phyloP scores from a whole-genome alignment of 2,797 vertebrate genomes.

The Bradypodion pumilum region DNA sequence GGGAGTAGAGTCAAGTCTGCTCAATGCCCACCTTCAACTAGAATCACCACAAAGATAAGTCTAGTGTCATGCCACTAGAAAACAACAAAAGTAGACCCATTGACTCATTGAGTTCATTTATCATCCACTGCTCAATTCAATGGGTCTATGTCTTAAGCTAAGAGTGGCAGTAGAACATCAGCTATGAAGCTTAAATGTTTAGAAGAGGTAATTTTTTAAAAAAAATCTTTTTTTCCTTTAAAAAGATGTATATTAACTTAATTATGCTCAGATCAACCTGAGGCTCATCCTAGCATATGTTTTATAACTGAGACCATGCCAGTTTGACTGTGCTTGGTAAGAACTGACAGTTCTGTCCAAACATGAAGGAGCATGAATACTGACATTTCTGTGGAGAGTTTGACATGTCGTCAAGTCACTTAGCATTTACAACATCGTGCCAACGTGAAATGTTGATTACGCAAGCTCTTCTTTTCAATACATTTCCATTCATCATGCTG shows the following conservation, averaged over 20 bases:
- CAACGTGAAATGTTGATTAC: constrained; percentile 43
- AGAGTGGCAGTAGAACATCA: background rate
- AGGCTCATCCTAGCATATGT: constrained; percentile 1
- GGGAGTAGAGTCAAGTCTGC: background rate
- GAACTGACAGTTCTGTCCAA: constrained; percentile 60
- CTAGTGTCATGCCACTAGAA: background rate
- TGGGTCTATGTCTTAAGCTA: too few relatives aligned
- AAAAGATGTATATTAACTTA: background rate
- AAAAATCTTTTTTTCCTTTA: too few relatives aligned
- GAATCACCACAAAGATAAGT: background rate
- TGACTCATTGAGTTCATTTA: too few relatives aligned
- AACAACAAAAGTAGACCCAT: too few relatives aligned
- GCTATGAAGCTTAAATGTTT: constrained; percentile 26
- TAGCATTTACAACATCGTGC: constrained; percentile 47
- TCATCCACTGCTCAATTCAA: too few relatives aligned
- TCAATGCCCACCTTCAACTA: too few relatives aligned
- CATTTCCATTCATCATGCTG: constrained; percentile 56
- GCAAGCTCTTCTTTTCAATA: constrained; percentile 48
- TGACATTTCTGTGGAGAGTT: constrained; percentile 52
- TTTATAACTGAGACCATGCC: constrained; percentile 15
- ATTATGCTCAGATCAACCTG: background rate
- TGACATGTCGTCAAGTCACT: constrained; percentile 42
- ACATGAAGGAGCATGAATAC: constrained; percentile 29
- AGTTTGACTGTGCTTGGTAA: constrained; percentile 8
- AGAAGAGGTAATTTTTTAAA: constrained; percentile 15